These are phyloP conservation scores for Scolanthus callimorphus DNA, from an alignment of 92 coral and sea anemone species.

Conservation along the genomic window DNA sequence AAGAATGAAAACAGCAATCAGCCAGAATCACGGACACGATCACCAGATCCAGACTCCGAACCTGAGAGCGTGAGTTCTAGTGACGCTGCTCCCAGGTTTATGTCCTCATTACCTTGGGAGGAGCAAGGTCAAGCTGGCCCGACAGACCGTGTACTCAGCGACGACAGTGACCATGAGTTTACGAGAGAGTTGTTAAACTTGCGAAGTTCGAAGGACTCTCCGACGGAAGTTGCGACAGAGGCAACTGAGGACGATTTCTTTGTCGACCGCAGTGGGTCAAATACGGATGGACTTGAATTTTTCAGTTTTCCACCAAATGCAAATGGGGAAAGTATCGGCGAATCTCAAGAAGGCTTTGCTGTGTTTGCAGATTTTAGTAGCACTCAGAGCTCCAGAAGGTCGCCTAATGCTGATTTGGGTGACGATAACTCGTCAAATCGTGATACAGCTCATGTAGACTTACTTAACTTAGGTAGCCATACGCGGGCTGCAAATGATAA, in stretches of 20 bases:
- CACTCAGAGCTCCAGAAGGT: background rate
- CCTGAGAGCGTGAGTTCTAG: background rate
- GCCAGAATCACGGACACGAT: background rate
- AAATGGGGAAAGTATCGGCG: background rate
- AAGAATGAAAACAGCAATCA: conserved; percentile 30
- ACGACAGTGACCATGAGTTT: conserved; percentile 73
- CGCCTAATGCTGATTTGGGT: conserved; percentile 23
- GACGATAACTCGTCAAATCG: conserved; percentile 17
- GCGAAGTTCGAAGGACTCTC: conserved; percentile 10
- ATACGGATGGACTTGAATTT: conserved; percentile 43
- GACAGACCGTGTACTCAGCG: background rate
- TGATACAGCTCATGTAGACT: conserved; percentile 22
- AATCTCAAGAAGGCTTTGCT: conserved; percentile 3
- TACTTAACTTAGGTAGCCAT: conserved; percentile 41
- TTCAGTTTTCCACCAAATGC: conserved; percentile 46
- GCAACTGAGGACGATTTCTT: conserved; percentile 60
- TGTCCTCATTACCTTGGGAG: conserved; percentile 25
- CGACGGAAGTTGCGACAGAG: conserved; percentile 11
- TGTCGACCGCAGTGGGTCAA: conserved; percentile 31
- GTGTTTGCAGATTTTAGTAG: conserved; percentile 34
- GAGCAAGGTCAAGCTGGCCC: background rate
- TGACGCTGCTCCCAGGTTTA: conserved; percentile 2
- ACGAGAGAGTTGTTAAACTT: conserved; percentile 44
- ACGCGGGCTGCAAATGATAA: background rate
- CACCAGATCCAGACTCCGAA: conserved; percentile 20